phyloP scores from a whole-genome alignment of 2,113 vertebrate species.

The Pristiophorus japonicus region DNA sequence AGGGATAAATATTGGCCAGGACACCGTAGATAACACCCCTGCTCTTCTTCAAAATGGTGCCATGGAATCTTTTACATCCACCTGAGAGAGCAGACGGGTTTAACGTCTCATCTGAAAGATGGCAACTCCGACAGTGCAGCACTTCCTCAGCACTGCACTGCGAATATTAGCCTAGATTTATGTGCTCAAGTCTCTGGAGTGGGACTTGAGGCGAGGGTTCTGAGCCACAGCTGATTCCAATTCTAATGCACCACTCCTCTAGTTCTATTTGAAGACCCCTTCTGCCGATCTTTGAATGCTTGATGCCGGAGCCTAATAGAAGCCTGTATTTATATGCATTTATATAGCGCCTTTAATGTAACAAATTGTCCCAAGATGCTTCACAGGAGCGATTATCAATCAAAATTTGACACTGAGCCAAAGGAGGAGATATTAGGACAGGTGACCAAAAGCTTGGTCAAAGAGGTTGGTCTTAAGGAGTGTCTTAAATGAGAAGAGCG shows the following conservation, averaged over 20 bases:
- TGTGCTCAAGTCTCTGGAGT: too few relatives aligned
- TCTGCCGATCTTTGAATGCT: background rate
- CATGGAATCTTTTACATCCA: too few relatives aligned
- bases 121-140: too few relatives aligned
- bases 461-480: background rate
- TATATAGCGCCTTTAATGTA: background rate
- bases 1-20: too few relatives aligned
- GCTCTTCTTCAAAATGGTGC: too few relatives aligned
- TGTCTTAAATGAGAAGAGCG: background rate
- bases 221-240: background rate
- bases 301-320: background rate
- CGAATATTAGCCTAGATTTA: too few relatives aligned
- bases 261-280: background rate
- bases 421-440: background rate
- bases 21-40: too few relatives aligned
- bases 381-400: background rate
- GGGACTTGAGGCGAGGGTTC: too few relatives aligned
- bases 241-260: background rate
- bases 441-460: background rate
- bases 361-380: too few relatives aligned
- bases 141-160: too few relatives aligned
- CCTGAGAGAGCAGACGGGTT: too few relatives aligned
- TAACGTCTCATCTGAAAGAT: too few relatives aligned
- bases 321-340: background rate
- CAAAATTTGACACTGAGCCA: background rate